phyloP scores from a whole-genome alignment of 2,113 vertebrate genomes.

The Bubo blakistoni region DNA sequence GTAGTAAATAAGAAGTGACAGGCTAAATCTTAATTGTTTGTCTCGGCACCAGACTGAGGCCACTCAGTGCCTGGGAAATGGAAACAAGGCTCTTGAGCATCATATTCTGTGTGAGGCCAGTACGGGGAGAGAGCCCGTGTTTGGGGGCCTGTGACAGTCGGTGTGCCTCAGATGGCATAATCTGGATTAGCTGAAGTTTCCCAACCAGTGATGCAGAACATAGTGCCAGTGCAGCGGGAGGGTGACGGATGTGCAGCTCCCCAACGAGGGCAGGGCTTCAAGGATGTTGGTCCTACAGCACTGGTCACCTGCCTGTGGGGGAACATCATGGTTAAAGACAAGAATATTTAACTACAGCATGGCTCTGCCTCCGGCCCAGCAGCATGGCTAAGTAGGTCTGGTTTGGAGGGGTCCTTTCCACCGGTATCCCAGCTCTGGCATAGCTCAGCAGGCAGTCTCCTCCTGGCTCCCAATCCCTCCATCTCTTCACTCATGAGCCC shows the following conservation, averaged over 20 bases:
- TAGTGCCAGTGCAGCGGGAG: not conserved
- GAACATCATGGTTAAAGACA: not conserved
- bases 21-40: conserved; percentile 6
- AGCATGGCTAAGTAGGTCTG: not conserved
- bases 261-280: not conserved
- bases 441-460: not conserved
- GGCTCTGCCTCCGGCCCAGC: not conserved
- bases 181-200: not conserved
- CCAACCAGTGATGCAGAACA: not conserved
- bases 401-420: not conserved
- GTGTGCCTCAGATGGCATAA: not conserved
- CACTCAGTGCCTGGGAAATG: not conserved
- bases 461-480: not conserved
- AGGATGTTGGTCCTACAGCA: not conserved
- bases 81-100: not conserved
- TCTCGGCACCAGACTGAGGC: not conserved
- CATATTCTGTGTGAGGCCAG: not conserved
- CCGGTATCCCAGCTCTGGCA: not conserved
- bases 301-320: not conserved
- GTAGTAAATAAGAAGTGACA: conserved; percentile 3
- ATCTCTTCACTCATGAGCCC: not conserved
- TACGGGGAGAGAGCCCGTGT: accelerated
- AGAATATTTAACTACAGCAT: not conserved
- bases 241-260: not conserved
- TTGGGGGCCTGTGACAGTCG: accelerated